A percentile compares a stretch with the other conserved stretches of the same genome.
phyloP scores from a whole-genome alignment of 2,113 vertebrate genomes.

The Anseranas semipalmata region DNA sequence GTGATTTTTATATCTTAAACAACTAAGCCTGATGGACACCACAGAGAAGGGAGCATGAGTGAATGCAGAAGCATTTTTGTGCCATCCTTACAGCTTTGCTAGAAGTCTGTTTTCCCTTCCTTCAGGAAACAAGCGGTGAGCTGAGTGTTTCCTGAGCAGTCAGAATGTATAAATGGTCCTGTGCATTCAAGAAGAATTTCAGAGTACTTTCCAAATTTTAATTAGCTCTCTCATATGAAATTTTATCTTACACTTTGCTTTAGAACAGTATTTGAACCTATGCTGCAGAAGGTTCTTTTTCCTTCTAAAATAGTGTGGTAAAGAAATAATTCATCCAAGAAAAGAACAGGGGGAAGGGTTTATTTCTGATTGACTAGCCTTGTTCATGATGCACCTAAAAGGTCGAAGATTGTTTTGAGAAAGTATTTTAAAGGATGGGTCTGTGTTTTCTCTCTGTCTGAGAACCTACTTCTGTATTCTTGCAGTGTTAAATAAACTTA shows the following conservation, averaged over 20 bases:
- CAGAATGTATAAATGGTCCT: background rate
- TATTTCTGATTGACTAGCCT: constrained; percentile 57
- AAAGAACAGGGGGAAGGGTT: background rate
- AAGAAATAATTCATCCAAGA: background rate
- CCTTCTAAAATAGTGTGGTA: background rate
- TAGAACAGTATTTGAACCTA: background rate
- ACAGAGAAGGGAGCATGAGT: background rate
- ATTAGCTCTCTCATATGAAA: background rate
- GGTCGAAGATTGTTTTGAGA: constrained; percentile 70
- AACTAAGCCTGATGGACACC: background rate
- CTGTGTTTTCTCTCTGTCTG: constrained; percentile 68
- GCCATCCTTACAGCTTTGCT: background rate
- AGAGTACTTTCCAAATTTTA: background rate
- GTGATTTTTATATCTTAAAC: background rate
- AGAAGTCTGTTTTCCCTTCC: background rate
- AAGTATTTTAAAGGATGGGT: constrained; percentile 56
- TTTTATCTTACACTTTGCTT: background rate
- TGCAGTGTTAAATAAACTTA: background rate
- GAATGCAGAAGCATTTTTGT: background rate
- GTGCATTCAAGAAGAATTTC: background rate
- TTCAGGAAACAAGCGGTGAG: background rate
- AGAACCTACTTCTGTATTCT: constrained; percentile 1
- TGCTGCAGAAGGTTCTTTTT: background rate
- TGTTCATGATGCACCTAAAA: constrained; percentile 57
- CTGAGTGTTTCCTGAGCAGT: background rate